These are phyloP conservation scores for Campylorhamphus procurvoides DNA, from an alignment of 2,113 vertebrate genomes.

Conservation along the genomic window DNA sequence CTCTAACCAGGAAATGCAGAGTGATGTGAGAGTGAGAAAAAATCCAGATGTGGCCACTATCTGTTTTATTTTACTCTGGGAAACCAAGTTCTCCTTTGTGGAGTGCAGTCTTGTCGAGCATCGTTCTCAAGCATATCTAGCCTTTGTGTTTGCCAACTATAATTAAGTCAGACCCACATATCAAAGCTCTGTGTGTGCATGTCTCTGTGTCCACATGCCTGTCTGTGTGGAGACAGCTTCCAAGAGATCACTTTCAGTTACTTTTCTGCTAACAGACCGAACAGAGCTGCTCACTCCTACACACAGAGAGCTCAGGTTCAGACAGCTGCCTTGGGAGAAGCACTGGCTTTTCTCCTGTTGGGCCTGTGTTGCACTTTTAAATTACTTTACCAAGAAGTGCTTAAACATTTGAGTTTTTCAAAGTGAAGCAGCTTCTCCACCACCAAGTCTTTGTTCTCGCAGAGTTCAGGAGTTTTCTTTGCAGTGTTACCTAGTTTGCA, in stretches of 20 bases:
- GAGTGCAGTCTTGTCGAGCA: neutral
- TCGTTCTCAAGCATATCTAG: neutral
- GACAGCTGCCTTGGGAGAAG: conserved; percentile 6
- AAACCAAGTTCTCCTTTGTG: neutral
- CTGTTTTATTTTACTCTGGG: conserved; percentile 28
- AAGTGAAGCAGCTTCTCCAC: neutral
- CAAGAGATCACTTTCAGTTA: conserved; percentile 28
- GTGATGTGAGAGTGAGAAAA: conserved; percentile 42
- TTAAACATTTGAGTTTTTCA: neutral
- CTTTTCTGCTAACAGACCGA: conserved; percentile 9
- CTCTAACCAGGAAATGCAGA: conserved; percentile 38
- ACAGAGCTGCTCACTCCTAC: conserved; percentile 24
- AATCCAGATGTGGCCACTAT: conserved; percentile 43
- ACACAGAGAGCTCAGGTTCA: neutral
- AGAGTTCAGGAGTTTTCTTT: neutral
- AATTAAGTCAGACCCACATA: neutral
- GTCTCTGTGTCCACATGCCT: neutral
- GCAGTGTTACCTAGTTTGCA: neutral
- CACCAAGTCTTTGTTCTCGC: neutral
- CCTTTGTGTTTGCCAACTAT: neutral
- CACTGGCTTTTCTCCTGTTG: neutral
- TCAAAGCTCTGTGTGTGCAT: neutral
- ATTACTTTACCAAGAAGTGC: neutral
- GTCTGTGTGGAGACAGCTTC: neutral
- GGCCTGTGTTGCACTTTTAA: neutral